phyloP scores from a whole-genome alignment of 2,888 invertebrate species.

The Leptinotarsa haldemani region DNA sequence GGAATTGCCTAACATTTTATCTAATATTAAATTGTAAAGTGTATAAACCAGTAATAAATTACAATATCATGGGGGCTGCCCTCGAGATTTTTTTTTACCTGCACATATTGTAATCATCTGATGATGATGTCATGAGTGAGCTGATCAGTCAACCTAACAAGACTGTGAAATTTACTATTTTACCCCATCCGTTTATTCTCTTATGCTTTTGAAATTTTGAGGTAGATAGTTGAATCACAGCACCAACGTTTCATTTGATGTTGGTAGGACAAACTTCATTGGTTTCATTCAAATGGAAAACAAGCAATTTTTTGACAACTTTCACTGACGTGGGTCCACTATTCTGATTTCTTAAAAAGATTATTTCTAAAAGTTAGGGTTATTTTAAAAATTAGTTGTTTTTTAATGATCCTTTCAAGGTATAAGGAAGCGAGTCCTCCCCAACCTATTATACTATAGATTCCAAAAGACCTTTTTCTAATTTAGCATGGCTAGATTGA shows the following conservation, averaged over 20 bases:
- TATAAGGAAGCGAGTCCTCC: conserved; percentile 10
- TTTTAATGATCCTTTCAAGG: not conserved
- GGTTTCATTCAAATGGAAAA: conserved; percentile 5
- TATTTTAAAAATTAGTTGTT: not conserved
- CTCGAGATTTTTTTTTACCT: not conserved
- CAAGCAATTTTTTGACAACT: not conserved
- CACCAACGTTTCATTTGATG: not conserved
- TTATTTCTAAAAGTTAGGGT: conserved; percentile 6
- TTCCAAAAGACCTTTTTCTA: not conserved
- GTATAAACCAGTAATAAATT: conserved; percentile 3
- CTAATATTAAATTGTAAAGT: not conserved
- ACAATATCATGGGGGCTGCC: not conserved
- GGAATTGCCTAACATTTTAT: not conserved
- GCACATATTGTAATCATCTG: conserved; percentile 9
- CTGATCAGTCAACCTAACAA: not conserved
- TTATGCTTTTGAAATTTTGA: conserved; percentile 7
- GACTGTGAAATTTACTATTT: not conserved
- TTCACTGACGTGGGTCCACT: not conserved
- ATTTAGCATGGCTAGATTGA: not conserved
- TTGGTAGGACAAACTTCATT: not conserved
- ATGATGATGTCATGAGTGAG: not conserved
- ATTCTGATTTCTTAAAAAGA: not conserved
- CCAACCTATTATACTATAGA: not conserved
- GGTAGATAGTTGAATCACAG: not conserved
- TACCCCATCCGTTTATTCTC: not conserved